Percentiles rank a stretch among this genome's conserved stretches.
phyloP scores from a whole-genome alignment of 2,113 vertebrate species.

The Hippocampus abdominalis region DNA sequence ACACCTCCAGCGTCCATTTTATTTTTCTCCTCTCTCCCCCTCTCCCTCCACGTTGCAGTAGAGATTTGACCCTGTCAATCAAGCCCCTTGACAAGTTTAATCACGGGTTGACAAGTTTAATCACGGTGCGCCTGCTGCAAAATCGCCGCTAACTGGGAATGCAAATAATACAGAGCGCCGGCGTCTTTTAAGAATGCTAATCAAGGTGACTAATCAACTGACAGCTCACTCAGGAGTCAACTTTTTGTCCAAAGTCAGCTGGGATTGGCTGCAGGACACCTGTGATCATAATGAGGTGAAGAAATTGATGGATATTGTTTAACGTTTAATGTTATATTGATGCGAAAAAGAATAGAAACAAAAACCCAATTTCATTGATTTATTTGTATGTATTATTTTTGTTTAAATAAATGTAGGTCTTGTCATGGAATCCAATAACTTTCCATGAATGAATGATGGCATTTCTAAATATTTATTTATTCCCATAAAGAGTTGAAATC shows the following conservation, averaged over 20 bases:
- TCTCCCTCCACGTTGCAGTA: conserved; percentile 74
- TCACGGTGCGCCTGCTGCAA: conserved; percentile 93
- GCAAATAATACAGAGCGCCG: conserved; percentile 94
- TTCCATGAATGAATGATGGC: too few relatives aligned
- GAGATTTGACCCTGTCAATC: conserved; percentile 99
- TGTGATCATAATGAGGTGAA: background rate
- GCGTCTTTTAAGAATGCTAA: conserved; percentile 99
- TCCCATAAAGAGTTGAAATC: background rate
- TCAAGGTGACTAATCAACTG: conserved; percentile 98
- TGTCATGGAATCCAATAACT: too few relatives aligned
- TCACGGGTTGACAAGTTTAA: conserved; percentile 99
- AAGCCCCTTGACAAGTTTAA: conserved; percentile 98
- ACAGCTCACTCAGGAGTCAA: background rate
- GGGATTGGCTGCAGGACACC: background rate
- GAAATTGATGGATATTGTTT: background rate
- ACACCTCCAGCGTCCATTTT: conserved; percentile 81
- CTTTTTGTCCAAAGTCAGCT: background rate
- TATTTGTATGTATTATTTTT: too few relatives aligned
- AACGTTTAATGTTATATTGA: too few relatives aligned
- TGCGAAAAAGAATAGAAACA: too few relatives aligned
- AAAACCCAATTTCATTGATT: too few relatives aligned
- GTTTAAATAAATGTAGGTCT: too few relatives aligned
- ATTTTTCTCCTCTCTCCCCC: conserved; percentile 44
- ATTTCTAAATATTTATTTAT: background rate
- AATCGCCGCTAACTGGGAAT: conserved; percentile 99